A percentile compares a stretch with the other conserved stretches of the same genome.
These are phyloP conservation scores for Zaprionus davidi DNA, from an alignment of 1,140 invertebrate genomes.

Conservation along the genomic window DNA sequence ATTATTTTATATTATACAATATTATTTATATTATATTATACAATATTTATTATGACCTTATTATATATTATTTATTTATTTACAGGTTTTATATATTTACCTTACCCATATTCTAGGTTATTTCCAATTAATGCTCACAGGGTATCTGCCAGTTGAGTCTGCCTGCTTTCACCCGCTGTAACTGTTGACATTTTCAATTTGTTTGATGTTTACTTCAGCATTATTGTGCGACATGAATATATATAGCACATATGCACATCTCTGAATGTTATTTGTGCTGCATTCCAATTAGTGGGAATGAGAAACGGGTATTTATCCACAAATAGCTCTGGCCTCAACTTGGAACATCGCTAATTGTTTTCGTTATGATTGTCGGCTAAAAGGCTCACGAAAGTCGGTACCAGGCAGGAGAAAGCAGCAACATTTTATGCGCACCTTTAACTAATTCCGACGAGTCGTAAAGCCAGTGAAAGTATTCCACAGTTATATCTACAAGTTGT, in stretches of 20 bases:
- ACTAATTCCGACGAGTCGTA: slow-evolving; percentile 10
- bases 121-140: not conserved
- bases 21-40: no score
- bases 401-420: not conserved
- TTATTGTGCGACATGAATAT: not conserved
- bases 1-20: no score
- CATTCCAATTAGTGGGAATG: slow-evolving; percentile 41
- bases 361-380: slow-evolving; percentile 1
- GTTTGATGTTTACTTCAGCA: not conserved
- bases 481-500: slow-evolving; percentile 12
- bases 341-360: slow-evolving; percentile 14
- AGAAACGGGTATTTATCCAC: slow-evolving; percentile 24
- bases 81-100: no score
- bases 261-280: not conserved
- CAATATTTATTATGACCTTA: no score
- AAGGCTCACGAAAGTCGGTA: not conserved
- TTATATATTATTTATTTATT: no score
- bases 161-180: slow-evolving; percentile 3
- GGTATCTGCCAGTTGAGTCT: not conserved
- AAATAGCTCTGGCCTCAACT: slow-evolving; percentile 17
- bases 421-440: slow-evolving; percentile 14
- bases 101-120: not conserved
- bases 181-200: slow-evolving; percentile 23
- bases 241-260: not conserved
- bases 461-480: slow-evolving; percentile 17